Evolutionary conservation across 2,113 vertebrate genomes (phyloP).

Genomic region (Phasianus colchicus): DNA sequence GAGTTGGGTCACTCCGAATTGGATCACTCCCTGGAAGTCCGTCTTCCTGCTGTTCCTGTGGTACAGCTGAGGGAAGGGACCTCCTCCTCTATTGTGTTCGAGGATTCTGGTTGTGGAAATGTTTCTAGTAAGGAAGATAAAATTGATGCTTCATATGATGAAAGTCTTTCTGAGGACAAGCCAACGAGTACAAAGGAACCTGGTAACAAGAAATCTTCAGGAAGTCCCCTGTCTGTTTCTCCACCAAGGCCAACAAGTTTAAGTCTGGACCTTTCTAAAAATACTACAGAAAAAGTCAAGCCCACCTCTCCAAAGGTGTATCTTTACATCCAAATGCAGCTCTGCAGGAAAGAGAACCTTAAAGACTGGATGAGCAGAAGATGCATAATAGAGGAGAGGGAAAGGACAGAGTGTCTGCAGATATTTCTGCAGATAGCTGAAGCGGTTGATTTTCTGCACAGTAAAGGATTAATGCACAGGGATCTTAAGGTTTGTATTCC

Average conservation of each 20-base stretch:
- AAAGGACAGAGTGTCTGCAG: constrained; percentile 88
- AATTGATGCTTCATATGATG: not conserved
- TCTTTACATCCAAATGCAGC: constrained; percentile 99
- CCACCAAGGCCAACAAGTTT: constrained; percentile 88
- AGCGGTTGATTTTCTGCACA: constrained; percentile 94
- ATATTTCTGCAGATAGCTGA: constrained; percentile 98
- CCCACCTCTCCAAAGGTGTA: constrained; percentile 93
- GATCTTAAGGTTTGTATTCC: constrained; percentile 92
- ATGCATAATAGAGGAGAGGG: constrained; percentile 86
- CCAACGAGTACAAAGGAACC: constrained; percentile 36
- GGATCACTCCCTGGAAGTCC: constrained; percentile 82
- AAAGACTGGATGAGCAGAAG: constrained; percentile 97
- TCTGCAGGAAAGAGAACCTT: constrained; percentile 96
- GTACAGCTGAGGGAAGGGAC: constrained; percentile 84
- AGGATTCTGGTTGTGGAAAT: constrained; percentile 94
- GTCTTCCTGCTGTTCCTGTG: constrained; percentile 75
- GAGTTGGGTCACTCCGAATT: constrained; percentile 78
- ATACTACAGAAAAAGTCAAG: constrained; percentile 72
- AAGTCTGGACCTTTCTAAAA: constrained; percentile 82
- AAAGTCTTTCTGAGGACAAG: constrained; percentile 54
- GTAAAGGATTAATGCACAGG: constrained; percentile 97
- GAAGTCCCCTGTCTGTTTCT: constrained; percentile 79
- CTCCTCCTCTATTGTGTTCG: constrained; percentile 96
- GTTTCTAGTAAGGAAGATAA: constrained; percentile 76
- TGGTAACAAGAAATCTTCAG: constrained; percentile 62